Evolutionary conservation across 2,888 invertebrate species (phyloP), one percentile per base, ranked within the genome.

Genomic region (Hetaerina titia): DNA sequence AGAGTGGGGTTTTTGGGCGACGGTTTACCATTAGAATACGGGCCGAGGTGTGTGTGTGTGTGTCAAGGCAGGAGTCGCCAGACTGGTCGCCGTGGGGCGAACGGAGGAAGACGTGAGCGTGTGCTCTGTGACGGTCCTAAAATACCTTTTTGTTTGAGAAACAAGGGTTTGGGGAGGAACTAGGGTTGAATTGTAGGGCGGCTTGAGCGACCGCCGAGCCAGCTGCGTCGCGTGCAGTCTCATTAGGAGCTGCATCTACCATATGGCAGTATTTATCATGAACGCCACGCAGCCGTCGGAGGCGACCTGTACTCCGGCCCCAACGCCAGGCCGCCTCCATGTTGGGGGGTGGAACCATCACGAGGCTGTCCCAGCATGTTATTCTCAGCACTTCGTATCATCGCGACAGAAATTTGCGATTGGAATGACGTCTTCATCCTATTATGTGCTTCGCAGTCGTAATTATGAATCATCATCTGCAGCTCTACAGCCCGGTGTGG

Each of bases 161-260:
- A 81, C 81, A 81, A 81, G 81, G 31, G 81, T 31, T 31, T 81
- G 81, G 25, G 31, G 81, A 25, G 81, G 81, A 81, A 81, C 81
- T 81, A 81, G 11, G 81, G 81, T 81, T 81, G 81, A 81, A 81
- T 81, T 60, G 6, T 60, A 13, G n/a, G 31, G 81, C 81, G 7
- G 81, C 81, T n/a, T 15, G 81, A 7, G 19, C 13, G n/a, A 15
- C 25, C 0, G 8, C 13, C 11, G 13, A 13, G 81, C 31, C 81
- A 81, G 81, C 81, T 81, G 81, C 81, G 31, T 81, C 81, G 81
- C 81, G 31, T 81, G 81, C 81, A 15, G 81, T 15, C 81, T 81
- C 81, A 13, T 81, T 15, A 31, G 81, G 31, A 81, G 25, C 25
- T 81, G 81, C 81, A 81, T 81, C 25, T 81, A 31, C 81, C 81